These are phyloP conservation scores for Zapornia atra DNA, from an alignment of 2,113 vertebrate species.

Conservation along the genomic window DNA sequence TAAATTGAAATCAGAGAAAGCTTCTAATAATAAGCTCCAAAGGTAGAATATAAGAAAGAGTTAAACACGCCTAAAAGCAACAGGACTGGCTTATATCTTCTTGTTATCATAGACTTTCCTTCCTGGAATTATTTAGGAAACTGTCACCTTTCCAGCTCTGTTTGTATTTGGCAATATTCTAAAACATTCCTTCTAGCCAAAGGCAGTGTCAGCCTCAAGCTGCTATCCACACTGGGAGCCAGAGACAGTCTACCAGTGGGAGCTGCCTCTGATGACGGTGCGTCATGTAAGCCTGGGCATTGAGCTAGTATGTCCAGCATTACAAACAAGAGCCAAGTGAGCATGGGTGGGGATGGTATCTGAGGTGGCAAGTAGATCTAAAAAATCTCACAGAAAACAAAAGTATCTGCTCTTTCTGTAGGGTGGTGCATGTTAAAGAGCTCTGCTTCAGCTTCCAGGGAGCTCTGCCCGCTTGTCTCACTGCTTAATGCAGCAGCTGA, in stretches of 20 bases:
- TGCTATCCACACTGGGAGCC: not conserved
- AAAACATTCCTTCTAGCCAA: conserved; percentile 29
- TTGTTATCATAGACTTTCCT: conserved; percentile 51
- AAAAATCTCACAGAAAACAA: not conserved
- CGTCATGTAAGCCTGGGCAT: not conserved
- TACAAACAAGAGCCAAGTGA: not conserved
- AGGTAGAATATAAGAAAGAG: not conserved
- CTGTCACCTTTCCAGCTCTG: conserved; percentile 43
- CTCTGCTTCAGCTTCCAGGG: not conserved
- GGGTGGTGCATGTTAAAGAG: not conserved
- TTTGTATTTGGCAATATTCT: conserved; percentile 44
- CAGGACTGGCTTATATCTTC: not conserved
- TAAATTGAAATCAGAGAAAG: not conserved
- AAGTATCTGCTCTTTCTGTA: not conserved
- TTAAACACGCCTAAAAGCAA: conserved; percentile 13
- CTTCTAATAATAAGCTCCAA: not conserved
- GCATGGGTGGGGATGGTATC: not conserved
- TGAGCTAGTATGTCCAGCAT: not conserved
- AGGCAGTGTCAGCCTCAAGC: conserved; percentile 16
- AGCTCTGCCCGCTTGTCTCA: not conserved
- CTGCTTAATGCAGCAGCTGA: not conserved
- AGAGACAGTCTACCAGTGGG: not conserved
- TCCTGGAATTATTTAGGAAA: conserved; percentile 66
- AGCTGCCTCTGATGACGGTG: not conserved
- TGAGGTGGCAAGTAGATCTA: not conserved